These are phyloP conservation scores for Pomacea maculata DNA, from an alignment of 1,140 invertebrate species.

Conservation along the genomic window DNA sequence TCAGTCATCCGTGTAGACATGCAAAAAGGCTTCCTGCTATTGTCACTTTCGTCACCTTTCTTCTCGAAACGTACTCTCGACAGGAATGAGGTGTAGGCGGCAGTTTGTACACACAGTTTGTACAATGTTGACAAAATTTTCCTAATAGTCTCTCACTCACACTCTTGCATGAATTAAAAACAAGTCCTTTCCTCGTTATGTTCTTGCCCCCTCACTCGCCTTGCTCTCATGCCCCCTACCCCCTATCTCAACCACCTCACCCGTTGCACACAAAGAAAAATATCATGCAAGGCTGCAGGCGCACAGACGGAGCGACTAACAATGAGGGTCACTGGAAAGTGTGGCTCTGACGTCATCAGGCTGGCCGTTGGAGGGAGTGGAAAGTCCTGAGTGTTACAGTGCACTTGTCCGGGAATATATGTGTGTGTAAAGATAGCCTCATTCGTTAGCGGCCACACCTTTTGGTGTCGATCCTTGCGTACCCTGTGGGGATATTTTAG, in stretches of 20 bases:
- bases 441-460: no score
- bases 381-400: not conserved
- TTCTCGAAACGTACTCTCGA: no score
- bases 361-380: not conserved
- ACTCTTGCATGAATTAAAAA: not conserved
- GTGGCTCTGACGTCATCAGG: not conserved
- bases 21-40: not conserved
- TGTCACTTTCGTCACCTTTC: not conserved
- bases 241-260: not conserved
- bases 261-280: not conserved
- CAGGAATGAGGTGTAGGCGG: no score
- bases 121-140: not conserved
- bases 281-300: not conserved
- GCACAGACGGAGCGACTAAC: not conserved
- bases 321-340: not conserved
- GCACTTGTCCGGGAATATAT: not conserved
- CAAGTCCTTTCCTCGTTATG: not conserved
- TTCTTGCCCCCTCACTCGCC: not conserved
- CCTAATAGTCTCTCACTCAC: constrained; percentile 1
- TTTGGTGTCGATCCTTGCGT: no score
- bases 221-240: not conserved
- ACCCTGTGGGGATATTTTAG: no score
- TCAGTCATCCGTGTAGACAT: not conserved
- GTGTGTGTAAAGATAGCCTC: no score
- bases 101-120: no score